Evolutionary conservation across 2,797 vertebrate genomes (phyloP).

Genomic region (Pseudotriccus pelzelni): DNA sequence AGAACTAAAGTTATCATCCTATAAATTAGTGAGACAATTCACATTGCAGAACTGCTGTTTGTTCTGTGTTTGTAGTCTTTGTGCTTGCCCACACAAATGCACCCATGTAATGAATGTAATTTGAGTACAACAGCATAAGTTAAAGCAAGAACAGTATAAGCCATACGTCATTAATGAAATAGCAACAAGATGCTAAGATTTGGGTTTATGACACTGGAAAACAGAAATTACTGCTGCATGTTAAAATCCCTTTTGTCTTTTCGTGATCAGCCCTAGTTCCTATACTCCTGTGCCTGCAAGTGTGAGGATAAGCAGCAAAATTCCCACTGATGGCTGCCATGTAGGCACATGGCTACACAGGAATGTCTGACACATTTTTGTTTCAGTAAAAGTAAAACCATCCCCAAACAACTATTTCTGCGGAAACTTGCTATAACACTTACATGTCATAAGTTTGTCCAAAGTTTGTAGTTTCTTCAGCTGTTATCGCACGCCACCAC

Average conservation of each 20-base stretch:
- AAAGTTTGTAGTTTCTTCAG: neutral
- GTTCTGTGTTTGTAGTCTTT: neutral
- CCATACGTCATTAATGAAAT: neutral
- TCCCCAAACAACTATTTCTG: neutral
- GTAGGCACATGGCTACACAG: neutral
- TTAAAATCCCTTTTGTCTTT: neutral
- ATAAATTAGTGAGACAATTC: neutral
- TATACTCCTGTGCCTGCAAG: neutral
- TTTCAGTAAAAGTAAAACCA: neutral
- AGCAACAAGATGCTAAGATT: neutral
- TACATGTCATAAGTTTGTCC: neutral
- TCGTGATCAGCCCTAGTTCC: neutral
- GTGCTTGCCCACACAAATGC: neutral
- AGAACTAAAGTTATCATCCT: neutral
- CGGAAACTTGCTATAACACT: neutral
- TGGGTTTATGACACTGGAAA: neutral
- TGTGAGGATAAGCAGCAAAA: neutral
- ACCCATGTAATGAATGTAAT: neutral
- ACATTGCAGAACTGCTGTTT: neutral
- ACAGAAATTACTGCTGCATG: neutral
- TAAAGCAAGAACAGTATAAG: neutral
- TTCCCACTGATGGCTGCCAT: neutral
- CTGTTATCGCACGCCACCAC: neutral
- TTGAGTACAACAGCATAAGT: neutral
- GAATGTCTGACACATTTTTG: rapidly evolving